These are phyloP conservation scores for Geopemphigus sp. DNA, from an alignment of 1,140 invertebrate species.

Conservation along the genomic window DNA sequence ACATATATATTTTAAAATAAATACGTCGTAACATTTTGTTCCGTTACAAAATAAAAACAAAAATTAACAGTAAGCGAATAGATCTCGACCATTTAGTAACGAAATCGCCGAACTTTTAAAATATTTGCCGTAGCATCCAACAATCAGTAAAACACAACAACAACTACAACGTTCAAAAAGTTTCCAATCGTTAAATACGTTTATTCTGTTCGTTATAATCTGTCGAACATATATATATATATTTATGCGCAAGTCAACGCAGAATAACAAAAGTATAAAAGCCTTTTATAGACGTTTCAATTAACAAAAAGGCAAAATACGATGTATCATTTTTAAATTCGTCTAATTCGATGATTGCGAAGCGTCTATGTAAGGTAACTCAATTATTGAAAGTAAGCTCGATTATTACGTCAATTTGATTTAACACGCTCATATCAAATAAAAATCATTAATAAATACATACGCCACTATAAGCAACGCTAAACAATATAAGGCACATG, in stretches of 20 bases:
- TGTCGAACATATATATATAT: neutral
- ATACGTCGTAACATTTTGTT: neutral
- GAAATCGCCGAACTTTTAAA: too few relatives aligned
- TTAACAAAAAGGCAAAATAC: neutral
- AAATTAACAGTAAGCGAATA: too few relatives aligned
- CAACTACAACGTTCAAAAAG: too few relatives aligned
- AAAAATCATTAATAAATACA: slow-evolving; percentile 11
- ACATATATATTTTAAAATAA: neutral
- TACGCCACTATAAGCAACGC: slow-evolving; percentile 30
- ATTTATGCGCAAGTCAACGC: neutral
- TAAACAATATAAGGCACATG: slow-evolving; percentile 45
- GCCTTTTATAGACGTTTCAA: neutral
- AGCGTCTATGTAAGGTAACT: slow-evolving; percentile 29
- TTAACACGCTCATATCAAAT: slow-evolving; percentile 6
- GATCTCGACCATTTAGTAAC: too few relatives aligned
- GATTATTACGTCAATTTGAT: slow-evolving; percentile 25
- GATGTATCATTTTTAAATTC: neutral
- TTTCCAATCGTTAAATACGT: too few relatives aligned
- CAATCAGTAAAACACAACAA: too few relatives aligned
- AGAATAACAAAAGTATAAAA: slow-evolving; percentile 13
- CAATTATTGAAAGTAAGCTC: slow-evolving; percentile 6
- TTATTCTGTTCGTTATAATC: too few relatives aligned
- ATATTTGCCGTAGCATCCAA: too few relatives aligned
- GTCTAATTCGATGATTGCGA: slow-evolving; percentile 7
- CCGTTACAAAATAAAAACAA: neutral